Conservation (phyloP, 2,113 vertebrate species). For the Spizaetus ornatus region DNA sequence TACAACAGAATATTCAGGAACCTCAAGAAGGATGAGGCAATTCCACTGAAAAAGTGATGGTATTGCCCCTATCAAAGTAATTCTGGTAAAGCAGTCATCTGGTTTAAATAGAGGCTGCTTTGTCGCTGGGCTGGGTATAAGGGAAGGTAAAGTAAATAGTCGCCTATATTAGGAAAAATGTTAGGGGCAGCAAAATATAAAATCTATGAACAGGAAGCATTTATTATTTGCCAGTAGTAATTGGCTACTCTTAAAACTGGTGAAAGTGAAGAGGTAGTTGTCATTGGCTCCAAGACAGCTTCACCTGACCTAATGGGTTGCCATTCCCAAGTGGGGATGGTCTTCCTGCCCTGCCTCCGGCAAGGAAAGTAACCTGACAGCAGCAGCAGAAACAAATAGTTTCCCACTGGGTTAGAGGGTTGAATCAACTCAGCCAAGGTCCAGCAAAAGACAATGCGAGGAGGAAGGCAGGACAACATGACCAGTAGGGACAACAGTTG, state of each 20-base stretch:
- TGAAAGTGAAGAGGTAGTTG: neutral
- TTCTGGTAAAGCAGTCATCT: neutral
- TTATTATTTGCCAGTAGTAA: constrained; percentile 45
- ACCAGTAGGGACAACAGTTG: neutral
- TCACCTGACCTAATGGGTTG: neutral
- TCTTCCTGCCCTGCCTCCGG: neutral
- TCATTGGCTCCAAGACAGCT: neutral
- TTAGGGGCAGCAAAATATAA: neutral
- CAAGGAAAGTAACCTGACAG: neutral
- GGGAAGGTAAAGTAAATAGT: constrained; percentile 15
- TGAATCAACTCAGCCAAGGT: neutral
- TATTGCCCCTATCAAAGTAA: neutral
- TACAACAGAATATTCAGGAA: neutral
- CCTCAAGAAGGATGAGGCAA: neutral
- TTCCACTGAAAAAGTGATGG: neutral
- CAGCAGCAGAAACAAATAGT: neutral
- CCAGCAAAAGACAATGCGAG: neutral
- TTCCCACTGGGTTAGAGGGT: neutral
- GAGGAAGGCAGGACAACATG: neutral
- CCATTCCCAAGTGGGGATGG: neutral
- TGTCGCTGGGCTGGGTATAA: neutral
- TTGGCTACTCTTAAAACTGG: neutral
- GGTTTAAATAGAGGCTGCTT: constrained; percentile 18
- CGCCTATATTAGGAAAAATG: constrained; percentile 7
- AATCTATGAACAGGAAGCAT: neutral